These are phyloP conservation scores for Frankliniella fusca DNA, from an alignment of 2,888 invertebrate species.

Conservation along the genomic window DNA sequence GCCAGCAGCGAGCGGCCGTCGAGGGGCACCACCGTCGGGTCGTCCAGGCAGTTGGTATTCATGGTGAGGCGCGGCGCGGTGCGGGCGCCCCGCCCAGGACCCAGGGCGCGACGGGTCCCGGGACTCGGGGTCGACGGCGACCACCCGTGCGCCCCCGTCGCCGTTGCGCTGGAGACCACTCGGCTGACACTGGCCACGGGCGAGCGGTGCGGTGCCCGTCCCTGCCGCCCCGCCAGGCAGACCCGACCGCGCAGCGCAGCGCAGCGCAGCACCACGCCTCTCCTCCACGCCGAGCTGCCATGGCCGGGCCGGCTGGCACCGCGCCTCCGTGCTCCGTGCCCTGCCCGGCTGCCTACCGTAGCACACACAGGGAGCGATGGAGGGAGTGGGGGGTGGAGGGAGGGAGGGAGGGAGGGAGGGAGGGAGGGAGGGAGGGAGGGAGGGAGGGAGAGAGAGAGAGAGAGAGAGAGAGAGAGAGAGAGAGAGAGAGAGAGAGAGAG, in stretches of 20 bases:
- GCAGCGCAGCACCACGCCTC: neutral
- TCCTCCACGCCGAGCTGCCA: neutral
- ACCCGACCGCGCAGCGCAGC: neutral
- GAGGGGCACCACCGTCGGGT: neutral
- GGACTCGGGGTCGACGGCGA: neutral
- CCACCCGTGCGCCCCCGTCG: neutral
- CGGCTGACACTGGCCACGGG: neutral
- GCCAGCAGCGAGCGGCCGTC: constrained; percentile 20
- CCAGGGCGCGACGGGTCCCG: neutral
- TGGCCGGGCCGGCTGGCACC: neutral
- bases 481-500: too few species aligned
- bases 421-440: too few species aligned
- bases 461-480: too few species aligned
- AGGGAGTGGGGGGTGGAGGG: too few species aligned
- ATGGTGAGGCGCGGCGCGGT: neutral
- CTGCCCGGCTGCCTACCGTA: too few species aligned
- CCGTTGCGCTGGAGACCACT: neutral
- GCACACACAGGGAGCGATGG: too few species aligned
- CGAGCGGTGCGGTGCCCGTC: too few species aligned
- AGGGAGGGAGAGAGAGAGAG: too few species aligned
- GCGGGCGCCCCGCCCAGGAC: neutral
- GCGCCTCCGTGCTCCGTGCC: neutral
- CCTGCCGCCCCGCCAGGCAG: neutral
- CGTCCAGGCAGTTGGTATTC: constrained; percentile 19
- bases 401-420: too few species aligned